Evolutionary conservation across 2,888 invertebrate genomes (phyloP).

Genomic region (Drosophila cognata): DNA sequence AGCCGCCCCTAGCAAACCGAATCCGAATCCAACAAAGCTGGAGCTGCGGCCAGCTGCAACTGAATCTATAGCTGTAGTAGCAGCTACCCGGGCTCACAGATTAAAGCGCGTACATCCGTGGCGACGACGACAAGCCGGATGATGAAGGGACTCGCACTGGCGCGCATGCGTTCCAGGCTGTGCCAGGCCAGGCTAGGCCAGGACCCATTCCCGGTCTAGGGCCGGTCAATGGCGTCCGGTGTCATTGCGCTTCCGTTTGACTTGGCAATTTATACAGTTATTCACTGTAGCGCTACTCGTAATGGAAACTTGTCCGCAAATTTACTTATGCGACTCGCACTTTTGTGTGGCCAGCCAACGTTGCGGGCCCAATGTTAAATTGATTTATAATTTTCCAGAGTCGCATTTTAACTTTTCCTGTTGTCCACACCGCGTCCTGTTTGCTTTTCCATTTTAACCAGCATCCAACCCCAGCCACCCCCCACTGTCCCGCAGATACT

Average conservation of each 20-base stretch:
- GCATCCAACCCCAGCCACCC: neutral
- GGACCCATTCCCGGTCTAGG: slow-evolving; percentile 32
- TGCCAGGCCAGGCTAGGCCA: slow-evolving; percentile 1
- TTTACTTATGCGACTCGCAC: slow-evolving; percentile 71
- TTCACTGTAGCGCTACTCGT: slow-evolving; percentile 46
- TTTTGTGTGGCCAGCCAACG: slow-evolving; percentile 52
- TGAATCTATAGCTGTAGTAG: slow-evolving; percentile 13
- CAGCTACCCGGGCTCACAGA: slow-evolving; percentile 62
- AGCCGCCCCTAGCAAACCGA: slow-evolving; percentile 26
- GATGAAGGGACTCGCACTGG: slow-evolving; percentile 47
- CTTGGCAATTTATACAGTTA: slow-evolving; percentile 78
- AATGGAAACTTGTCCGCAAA: slow-evolving; percentile 68
- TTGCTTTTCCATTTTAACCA: slow-evolving; percentile 38
- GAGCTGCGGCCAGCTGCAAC: slow-evolving; percentile 24
- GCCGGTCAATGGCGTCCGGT: slow-evolving; percentile 76
- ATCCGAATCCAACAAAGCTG: slow-evolving; percentile 22
- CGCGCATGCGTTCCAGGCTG: slow-evolving; percentile 68
- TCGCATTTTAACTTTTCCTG: slow-evolving; percentile 76
- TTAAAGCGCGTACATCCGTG: slow-evolving; percentile 76
- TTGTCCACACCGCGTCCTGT: slow-evolving; percentile 57
- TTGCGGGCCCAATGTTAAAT: slow-evolving; percentile 64
- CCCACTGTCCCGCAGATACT: slow-evolving; percentile 5
- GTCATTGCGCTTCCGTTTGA: slow-evolving; percentile 79
- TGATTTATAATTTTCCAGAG: slow-evolving; percentile 76
- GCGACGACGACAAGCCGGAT: slow-evolving; percentile 63